These are phyloP conservation scores for Thymallus thymallus DNA, from an alignment of 2,113 vertebrate species.

Conservation along the genomic window DNA sequence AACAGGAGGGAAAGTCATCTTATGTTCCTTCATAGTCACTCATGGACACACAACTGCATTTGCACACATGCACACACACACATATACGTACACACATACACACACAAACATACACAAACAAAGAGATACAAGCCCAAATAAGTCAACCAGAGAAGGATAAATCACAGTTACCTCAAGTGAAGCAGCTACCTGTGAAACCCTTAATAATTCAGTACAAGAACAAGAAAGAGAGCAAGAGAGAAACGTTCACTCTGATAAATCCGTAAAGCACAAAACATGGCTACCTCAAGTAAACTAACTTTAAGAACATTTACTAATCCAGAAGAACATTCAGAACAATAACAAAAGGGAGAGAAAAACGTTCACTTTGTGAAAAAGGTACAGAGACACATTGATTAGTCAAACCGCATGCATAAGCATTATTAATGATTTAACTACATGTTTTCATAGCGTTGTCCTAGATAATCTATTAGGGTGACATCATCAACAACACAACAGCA, in stretches of 20 bases:
- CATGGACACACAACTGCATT: background rate
- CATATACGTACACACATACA: background rate
- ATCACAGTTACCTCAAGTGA: background rate
- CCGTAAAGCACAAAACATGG: too few species aligned
- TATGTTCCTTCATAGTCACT: too few species aligned
- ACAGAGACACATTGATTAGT: too few species aligned
- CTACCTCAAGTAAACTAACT: too few species aligned
- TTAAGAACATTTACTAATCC: too few species aligned
- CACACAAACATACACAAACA: too few species aligned
- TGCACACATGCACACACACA: background rate
- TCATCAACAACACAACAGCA: too few species aligned
- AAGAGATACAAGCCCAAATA: background rate
- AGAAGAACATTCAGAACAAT: too few species aligned
- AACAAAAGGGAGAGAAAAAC: too few species aligned
- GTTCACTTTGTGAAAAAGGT: too few species aligned
- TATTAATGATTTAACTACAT: background rate
- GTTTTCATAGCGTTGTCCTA: background rate
- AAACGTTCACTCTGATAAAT: background rate
- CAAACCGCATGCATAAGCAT: background rate
- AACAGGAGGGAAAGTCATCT: too few species aligned
- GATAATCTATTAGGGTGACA: background rate
- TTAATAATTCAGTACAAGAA: background rate
- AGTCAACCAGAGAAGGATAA: too few species aligned
- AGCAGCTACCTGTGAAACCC: background rate
- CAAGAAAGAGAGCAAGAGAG: background rate